Evolutionary conservation across 2,113 vertebrate species (phyloP).

Genomic region (Protomyctophum bolini): DNA sequence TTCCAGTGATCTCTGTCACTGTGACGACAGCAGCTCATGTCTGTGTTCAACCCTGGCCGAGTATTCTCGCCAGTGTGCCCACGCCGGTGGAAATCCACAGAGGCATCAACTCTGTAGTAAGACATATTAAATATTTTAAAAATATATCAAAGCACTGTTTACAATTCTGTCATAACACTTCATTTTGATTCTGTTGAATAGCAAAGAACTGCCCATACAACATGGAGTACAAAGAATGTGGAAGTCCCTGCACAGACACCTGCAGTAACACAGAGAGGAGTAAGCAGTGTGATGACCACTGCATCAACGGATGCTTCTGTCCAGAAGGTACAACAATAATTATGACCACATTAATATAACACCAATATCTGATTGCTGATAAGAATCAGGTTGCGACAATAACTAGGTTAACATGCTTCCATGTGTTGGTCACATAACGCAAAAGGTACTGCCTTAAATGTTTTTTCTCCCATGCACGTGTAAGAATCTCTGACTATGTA

Average conservation of each 20-base stretch:
- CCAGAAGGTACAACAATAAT: constrained; percentile 78
- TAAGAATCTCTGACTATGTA: too few relatives aligned
- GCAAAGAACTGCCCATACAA: constrained; percentile 80
- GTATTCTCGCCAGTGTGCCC: constrained; percentile 91
- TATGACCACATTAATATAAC: too few relatives aligned
- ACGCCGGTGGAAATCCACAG: constrained; percentile 84
- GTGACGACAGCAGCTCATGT: constrained; percentile 70
- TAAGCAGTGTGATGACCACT: constrained; percentile 85
- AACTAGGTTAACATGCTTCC: too few relatives aligned
- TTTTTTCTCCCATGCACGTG: too few relatives aligned
- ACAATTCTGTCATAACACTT: too few relatives aligned
- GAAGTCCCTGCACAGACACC: constrained; percentile 84
- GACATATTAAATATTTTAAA: constrained; percentile 21
- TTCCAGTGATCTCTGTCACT: constrained; percentile 81
- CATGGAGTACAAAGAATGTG: constrained; percentile 86
- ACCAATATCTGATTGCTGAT: too few relatives aligned
- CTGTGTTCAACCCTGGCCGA: constrained; percentile 87
- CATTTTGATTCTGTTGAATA: constrained; percentile 48
- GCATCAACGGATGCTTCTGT: constrained; percentile 89
- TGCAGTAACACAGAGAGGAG: constrained; percentile 83
- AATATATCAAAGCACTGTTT: too few relatives aligned
- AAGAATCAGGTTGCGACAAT: too few relatives aligned
- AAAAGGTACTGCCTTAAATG: too few relatives aligned
- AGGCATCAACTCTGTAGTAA: constrained; percentile 83
- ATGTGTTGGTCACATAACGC: too few relatives aligned